A percentile compares a stretch with the other conserved stretches of the same genome.
Conservation (phyloP, 2,888 invertebrate genomes). For the Saturnia pavonia region DNA sequence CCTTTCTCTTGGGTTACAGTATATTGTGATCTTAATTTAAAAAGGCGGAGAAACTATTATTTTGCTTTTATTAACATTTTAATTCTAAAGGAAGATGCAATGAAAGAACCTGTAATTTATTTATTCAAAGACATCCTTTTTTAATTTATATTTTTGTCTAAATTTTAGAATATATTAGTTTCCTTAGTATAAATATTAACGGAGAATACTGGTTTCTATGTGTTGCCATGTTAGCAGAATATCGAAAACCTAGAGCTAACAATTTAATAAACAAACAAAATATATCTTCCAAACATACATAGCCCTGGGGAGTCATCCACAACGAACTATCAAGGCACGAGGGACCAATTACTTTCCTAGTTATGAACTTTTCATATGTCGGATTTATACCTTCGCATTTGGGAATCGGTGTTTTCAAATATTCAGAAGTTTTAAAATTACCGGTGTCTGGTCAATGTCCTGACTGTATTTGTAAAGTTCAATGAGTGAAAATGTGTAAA, state of each 20-base stretch:
- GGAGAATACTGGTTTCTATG: no score
- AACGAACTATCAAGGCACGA: slow-evolving; percentile 50
- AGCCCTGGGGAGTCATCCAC: slow-evolving; percentile 54
- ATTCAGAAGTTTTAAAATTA: slow-evolving; percentile 38
- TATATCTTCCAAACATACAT: slow-evolving; percentile 30
- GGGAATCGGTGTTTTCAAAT: slow-evolving; percentile 41
- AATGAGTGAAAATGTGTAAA: not conserved
- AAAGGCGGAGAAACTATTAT: no score
- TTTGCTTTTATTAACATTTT: no score
- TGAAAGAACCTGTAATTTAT: no score
- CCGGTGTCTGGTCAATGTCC: slow-evolving; percentile 26
- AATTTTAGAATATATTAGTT: no score
- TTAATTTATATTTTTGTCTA: no score
- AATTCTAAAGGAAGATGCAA: no score
- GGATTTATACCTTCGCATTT: slow-evolving; percentile 45
- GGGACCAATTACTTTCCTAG: slow-evolving; percentile 69
- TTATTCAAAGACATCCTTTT: no score
- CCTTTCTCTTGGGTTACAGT: no score
- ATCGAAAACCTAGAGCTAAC: slow-evolving; percentile 3
- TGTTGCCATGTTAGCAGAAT: not conserved
- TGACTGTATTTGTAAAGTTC: slow-evolving; percentile 7
- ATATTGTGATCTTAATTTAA: no score
- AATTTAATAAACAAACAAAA: slow-evolving; percentile 28
- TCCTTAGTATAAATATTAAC: no score
- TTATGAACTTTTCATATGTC: slow-evolving; percentile 67